These are phyloP conservation scores for Caenorhabditis sp. DNA, from an alignment of 2,888 invertebrate species.

Conservation along the genomic window DNA sequence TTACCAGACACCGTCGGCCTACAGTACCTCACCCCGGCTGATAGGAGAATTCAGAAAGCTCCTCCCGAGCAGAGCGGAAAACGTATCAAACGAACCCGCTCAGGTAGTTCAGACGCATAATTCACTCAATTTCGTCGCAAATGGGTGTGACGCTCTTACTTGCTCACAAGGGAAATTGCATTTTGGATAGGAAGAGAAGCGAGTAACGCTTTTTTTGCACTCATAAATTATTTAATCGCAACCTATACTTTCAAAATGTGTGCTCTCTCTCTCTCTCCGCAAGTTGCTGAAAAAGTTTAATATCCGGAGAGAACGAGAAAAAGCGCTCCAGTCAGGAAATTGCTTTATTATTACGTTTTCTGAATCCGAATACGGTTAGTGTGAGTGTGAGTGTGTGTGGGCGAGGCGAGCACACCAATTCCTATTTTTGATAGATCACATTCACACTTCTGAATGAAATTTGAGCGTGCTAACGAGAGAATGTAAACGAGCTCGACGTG, in stretches of 20 bases:
- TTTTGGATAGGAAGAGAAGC: conserved; percentile 33
- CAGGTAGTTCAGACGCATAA: conserved; percentile 40
- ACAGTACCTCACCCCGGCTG: conserved; percentile 1
- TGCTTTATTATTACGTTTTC: neutral
- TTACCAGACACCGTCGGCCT: neutral
- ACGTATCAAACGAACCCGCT: conserved; percentile 14
- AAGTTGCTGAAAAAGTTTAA: conserved; percentile 41
- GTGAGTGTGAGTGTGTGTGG: conserved; percentile 24
- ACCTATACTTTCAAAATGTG: conserved; percentile 15
- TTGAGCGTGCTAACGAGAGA: conserved; percentile 34
- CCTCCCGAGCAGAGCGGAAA: neutral
- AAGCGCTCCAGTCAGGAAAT: neutral
- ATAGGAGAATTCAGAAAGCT: neutral
- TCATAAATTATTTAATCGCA: conserved; percentile 42
- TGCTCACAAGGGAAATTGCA: conserved; percentile 27
- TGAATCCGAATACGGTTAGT: neutral
- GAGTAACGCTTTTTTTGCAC: conserved; percentile 26
- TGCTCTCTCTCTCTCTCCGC: conserved; percentile 1
- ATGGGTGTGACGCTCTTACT: conserved; percentile 33
- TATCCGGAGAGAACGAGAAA: conserved; percentile 37
- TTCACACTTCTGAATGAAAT: conserved; percentile 49
- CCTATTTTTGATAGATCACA: conserved; percentile 11
- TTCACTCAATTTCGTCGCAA: conserved; percentile 28
- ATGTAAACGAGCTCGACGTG: no score
- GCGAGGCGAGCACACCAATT: conserved; percentile 4